Evolutionary conservation across 2,888 invertebrate genomes (phyloP).

Genomic region (Acutogordius australiensis): DNA sequence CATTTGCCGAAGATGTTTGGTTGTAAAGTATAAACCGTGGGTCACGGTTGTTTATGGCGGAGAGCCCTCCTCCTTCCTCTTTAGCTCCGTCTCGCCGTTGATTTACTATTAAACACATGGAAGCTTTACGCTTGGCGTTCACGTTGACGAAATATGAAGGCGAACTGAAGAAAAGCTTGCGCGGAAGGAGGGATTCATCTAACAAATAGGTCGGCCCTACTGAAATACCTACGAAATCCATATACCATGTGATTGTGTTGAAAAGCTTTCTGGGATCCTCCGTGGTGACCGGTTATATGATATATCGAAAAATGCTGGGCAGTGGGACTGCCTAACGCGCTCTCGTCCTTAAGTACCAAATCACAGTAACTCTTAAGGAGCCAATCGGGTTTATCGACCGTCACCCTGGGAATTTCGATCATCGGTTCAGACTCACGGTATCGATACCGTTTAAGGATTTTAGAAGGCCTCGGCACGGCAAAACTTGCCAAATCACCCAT

Average conservation of each 20-base stretch:
- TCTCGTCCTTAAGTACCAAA: neutral
- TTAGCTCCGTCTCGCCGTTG: neutral
- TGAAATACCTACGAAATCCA: neutral
- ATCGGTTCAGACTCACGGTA: no score
- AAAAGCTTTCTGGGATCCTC: neutral
- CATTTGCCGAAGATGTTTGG: neutral
- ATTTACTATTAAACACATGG: neutral
- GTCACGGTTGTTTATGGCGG: no score
- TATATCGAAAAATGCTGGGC: no score
- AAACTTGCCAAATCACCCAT: no score
- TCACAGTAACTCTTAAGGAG: neutral
- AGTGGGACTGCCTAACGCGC: no score
- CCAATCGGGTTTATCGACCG: neutral
- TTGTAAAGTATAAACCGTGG: neutral
- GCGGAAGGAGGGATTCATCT: neutral
- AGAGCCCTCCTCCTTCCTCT: no score
- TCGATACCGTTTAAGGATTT: no score
- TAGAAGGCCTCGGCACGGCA: no score
- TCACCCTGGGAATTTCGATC: no score
- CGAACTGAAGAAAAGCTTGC: neutral
- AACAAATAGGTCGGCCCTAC: neutral
- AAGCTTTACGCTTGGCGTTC: neutral
- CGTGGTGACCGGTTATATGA: neutral
- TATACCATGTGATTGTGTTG: no score
- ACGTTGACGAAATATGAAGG: neutral